These are phyloP conservation scores for Drosophila subsilvestris DNA, from an alignment of 2,888 invertebrate species.

Conservation along the genomic window DNA sequence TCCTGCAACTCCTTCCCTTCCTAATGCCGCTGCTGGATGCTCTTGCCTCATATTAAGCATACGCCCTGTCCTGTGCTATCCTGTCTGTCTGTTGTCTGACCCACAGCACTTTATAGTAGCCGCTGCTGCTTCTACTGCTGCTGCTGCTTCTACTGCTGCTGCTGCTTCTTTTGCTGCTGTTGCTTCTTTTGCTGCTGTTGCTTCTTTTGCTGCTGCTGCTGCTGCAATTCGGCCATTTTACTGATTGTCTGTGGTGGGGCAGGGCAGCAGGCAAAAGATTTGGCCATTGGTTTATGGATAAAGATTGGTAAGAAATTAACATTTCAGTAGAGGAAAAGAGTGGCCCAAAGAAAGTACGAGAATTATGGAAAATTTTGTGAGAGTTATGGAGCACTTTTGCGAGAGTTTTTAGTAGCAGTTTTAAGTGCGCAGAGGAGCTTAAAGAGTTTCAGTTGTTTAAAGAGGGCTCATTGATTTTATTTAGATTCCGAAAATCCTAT, in stretches of 20 bases:
- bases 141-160: background rate
- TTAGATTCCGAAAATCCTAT: no score
- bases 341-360: background rate
- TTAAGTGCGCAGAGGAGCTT: background rate
- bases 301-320: background rate
- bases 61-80: slow-evolving; percentile 33
- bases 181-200: background rate
- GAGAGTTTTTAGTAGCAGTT: background rate
- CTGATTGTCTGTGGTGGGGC: background rate
- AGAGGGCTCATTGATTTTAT: no score
- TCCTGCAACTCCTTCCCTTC: slow-evolving; percentile 21
- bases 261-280: background rate
- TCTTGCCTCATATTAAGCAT: slow-evolving; percentile 51
- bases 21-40: slow-evolving; percentile 12
- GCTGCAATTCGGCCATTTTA: background rate
- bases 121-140: background rate
- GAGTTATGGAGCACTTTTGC: no score
- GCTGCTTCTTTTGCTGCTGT: background rate
- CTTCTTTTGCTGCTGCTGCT: background rate
- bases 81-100: slow-evolving; percentile 9
- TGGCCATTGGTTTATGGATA: background rate
- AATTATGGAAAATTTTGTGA: background rate
- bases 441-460: no score
- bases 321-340: no score
- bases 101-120: slow-evolving; percentile 7